These are phyloP conservation scores for Anas capensis DNA, from an alignment of 2,797 vertebrate species.

Conservation along the genomic window DNA sequence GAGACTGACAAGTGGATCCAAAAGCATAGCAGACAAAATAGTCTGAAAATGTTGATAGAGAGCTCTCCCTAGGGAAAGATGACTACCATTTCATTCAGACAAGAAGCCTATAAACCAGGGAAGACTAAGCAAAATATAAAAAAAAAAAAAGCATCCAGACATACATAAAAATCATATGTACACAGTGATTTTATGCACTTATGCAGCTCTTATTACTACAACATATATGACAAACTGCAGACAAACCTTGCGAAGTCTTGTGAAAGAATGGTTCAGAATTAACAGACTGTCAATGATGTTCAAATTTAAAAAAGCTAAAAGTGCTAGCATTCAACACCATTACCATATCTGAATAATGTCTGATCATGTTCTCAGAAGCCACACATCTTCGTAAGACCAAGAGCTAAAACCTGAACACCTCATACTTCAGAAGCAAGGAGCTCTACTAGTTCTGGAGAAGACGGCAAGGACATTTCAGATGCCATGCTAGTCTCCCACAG, in stretches of 20 bases:
- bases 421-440: background rate
- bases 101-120: background rate
- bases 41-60: background rate
- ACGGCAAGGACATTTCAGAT: background rate
- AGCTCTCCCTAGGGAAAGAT: background rate
- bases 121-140: background rate
- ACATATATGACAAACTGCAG: background rate
- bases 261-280: background rate
- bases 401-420: background rate
- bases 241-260: background rate
- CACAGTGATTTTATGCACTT: background rate
- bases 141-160: background rate
- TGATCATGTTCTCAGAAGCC: background rate
- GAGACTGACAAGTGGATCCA: background rate
- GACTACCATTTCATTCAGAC: background rate
- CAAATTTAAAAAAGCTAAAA: background rate
- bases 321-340: background rate
- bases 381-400: background rate
- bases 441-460: background rate
- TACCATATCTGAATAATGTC: background rate
- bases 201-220: constrained; percentile 17
- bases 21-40: background rate
- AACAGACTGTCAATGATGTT: background rate
- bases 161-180: background rate
- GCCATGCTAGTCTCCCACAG: background rate